Base-by-base conservation (phyloP, 2,113 vertebrate genomes). In the Anhinga anhinga region DNA sequence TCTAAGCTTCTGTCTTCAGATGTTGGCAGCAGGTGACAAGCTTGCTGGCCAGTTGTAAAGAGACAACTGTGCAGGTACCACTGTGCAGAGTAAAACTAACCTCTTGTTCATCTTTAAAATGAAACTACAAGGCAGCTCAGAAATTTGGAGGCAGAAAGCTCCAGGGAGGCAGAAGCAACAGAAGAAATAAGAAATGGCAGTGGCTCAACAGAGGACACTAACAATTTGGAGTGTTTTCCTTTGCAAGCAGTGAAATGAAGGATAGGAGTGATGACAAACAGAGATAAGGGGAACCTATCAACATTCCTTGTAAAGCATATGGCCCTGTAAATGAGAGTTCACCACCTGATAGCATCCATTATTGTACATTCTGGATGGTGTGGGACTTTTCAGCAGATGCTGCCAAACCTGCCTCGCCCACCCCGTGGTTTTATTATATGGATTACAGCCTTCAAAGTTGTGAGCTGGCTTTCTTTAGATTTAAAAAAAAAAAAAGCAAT, bases 191-290 rank as follows among this genome's bases (percentile, higher is more conserved):
- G 62, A 65, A 91, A 72, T 27, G 38, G 11, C 53, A 86, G 81
- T 25, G 21, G 38, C 74, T 90, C 47, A 38, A n/a, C 10, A 4
- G 72, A 95, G 32, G 90, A 93, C 32, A 7, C 59, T 79, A 73
- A 67, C 52, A 38, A 47, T 94, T 93, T 66, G 47, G 47, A 91
- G 74, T 49, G 83, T 87, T 93, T 95, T 96, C 55, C 47, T 97
- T 96, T 94, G 85, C 70, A 95, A 97, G 85, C 69, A 96, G 90
- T 80, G 91, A 96, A 97, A 92, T 90, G 88, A 94, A 86, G 83
- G 76, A 71, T 70, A 85, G 76, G 82, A 85, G 92, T 56, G 96
- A 97, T 97, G 97, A 98, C 88, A 91, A 96, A 94, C 82, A 86
- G 83, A 96, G 97, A 95, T 96, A 96, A 96, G 94, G 50, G 16